phyloP scores from a whole-genome alignment of 2,888 invertebrate genomes.

The Bombyx huttoni region DNA sequence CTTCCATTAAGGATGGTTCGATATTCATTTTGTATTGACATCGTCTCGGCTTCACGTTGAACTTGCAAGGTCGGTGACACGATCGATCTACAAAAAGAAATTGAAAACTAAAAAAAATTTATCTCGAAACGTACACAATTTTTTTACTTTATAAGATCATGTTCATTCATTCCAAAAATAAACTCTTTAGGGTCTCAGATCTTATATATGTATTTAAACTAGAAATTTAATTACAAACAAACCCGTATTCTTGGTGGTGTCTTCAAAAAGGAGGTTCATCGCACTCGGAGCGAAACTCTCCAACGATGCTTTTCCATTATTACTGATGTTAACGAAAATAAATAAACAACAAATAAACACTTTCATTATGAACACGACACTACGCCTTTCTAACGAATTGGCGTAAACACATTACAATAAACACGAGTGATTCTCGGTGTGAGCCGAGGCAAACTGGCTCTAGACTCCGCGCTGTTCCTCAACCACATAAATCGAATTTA shows the following conservation, averaged over 20 bases:
- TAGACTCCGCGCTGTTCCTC: not conserved
- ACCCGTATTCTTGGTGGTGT: slow-evolving; percentile 49
- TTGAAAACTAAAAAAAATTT: not conserved
- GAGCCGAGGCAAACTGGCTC: not conserved
- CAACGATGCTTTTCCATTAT: slow-evolving; percentile 55
- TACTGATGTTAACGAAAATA: slow-evolving; percentile 46
- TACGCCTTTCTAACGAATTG: not conserved
- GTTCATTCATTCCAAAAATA: too few species aligned
- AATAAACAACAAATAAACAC: slow-evolving; percentile 42
- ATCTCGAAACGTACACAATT: not conserved
- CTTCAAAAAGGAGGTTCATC: slow-evolving; percentile 39
- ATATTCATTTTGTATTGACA: slow-evolving; percentile 53
- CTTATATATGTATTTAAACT: not conserved
- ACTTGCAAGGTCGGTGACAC: slow-evolving; percentile 63
- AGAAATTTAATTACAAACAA: slow-evolving; percentile 6
- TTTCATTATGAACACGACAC: slow-evolving; percentile 30
- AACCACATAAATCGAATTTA: not conserved
- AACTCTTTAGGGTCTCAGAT: too few species aligned
- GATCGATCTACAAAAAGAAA: slow-evolving; percentile 2
- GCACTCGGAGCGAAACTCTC: slow-evolving; percentile 44
- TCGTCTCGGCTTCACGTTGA: slow-evolving; percentile 58
- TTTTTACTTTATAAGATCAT: not conserved
- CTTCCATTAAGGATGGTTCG: slow-evolving; percentile 34
- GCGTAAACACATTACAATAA: not conserved
- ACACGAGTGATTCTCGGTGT: not conserved